These are phyloP conservation scores for Rhingia rostrata DNA, from an alignment of 2,888 invertebrate genomes.

Conservation along the genomic window DNA sequence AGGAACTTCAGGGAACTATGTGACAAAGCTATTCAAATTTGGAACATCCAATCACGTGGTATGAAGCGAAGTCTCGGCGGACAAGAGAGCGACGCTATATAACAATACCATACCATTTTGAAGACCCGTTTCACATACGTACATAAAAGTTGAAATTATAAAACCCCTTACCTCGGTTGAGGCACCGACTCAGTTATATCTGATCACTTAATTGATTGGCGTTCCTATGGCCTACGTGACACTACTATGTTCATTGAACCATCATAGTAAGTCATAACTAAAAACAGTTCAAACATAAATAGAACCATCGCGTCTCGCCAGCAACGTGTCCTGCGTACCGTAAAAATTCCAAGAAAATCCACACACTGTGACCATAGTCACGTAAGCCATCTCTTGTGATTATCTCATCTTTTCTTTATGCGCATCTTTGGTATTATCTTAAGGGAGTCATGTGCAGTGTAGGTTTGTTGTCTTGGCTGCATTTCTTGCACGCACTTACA, in stretches of 20 bases:
- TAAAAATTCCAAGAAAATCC: neutral
- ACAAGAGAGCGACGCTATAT: no score
- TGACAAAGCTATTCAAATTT: no score
- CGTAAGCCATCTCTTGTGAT: constrained; percentile 24
- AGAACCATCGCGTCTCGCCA: neutral
- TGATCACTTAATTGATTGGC: neutral
- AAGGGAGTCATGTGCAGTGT: neutral
- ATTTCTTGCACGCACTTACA: neutral
- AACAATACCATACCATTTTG: no score
- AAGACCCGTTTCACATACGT: no score
- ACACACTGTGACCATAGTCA: constrained; percentile 17
- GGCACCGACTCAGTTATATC: no score
- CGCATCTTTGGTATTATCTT: constrained; percentile 10
- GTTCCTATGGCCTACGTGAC: constrained; percentile 14
- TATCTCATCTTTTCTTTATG: neutral
- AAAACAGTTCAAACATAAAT: neutral
- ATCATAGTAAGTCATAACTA: no score
- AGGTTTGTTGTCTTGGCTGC: neutral
- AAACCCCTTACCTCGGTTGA: no score
- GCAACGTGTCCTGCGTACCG: neutral
- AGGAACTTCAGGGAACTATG: no score
- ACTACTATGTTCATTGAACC: constrained; percentile 5
- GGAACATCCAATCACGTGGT: no score
- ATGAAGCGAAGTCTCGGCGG: no score
- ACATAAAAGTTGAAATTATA: no score